Evolutionary conservation across 2,888 invertebrate genomes (phyloP).

Genomic region (Arge pagana): DNA sequence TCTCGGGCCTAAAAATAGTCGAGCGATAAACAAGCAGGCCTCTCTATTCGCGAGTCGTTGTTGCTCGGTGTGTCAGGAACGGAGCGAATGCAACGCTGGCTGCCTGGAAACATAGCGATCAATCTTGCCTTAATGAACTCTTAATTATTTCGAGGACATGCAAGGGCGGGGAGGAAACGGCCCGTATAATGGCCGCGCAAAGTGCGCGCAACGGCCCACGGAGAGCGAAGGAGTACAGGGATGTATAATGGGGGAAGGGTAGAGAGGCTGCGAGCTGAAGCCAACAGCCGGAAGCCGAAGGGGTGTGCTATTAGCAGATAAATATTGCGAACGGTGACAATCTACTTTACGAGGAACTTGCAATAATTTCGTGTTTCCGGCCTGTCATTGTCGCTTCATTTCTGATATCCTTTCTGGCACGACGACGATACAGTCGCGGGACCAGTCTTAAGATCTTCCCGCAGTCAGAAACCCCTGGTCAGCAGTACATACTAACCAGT

Average conservation of each 20-base stretch:
- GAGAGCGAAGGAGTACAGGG: constrained; percentile 30
- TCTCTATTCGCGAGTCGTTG: too few species aligned
- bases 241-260: constrained; percentile 20
- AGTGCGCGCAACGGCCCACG: constrained; percentile 49
- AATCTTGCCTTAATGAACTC: constrained; percentile 57
- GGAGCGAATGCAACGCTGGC: constrained; percentile 27
- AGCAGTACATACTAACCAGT: too few species aligned
- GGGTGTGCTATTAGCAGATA: constrained; percentile 52
- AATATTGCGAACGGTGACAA: constrained; percentile 45
- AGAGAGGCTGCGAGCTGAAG: constrained; percentile 28
- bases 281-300: constrained; percentile 35
- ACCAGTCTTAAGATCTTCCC: too few species aligned
- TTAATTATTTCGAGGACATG: constrained; percentile 57
- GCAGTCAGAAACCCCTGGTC: too few species aligned
- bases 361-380: too few species aligned
- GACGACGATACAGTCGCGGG: too few species aligned
- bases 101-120: constrained; percentile 52
- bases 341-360: too few species aligned
- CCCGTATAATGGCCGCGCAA: constrained; percentile 56
- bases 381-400: too few species aligned
- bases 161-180: constrained; percentile 48
- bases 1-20: constrained; percentile 24
- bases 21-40: constrained; percentile 49
- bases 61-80: too few species aligned
- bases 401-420: too few species aligned